These are phyloP conservation scores for Setipinna tenuifilis DNA, from an alignment of 2,797 vertebrate genomes.

Conservation along the genomic window DNA sequence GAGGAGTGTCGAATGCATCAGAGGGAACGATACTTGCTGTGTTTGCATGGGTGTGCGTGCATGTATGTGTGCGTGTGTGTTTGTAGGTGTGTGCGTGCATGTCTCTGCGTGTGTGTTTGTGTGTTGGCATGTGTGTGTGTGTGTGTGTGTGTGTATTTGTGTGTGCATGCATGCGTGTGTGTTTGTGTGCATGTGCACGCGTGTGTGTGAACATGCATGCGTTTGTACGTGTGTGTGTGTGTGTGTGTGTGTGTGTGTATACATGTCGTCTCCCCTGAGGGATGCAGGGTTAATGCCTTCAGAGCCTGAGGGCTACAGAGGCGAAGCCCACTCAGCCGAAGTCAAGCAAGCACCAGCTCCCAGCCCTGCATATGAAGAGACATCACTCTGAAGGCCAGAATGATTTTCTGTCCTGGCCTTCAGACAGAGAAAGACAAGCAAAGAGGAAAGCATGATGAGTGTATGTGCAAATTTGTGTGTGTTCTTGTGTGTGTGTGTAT, in stretches of 20 bases:
- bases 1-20: not conserved
- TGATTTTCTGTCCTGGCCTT: not conserved
- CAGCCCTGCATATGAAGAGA: not conserved
- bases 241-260: not conserved
- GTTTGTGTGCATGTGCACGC: not conserved
- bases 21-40: not conserved
- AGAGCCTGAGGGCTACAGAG: not conserved
- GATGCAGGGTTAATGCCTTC: slow-evolving; percentile 1
- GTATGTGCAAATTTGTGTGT: too few relatives aligned
- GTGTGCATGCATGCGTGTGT: too few relatives aligned
- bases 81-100: not conserved
- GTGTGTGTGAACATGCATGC: not conserved
- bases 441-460: not conserved
- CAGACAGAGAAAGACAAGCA: not conserved
- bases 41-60: not conserved
- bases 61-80: not conserved
- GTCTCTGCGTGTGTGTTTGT: not conserved
- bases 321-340: not conserved
- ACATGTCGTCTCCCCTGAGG: not conserved
- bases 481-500: too few relatives aligned
- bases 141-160: not conserved
- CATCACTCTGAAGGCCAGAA: not conserved
- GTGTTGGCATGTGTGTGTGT: not conserved
- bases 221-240: not conserved
- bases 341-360: not conserved